phyloP scores from a whole-genome alignment of 2,888 invertebrate genomes.

The Phyto melanocephala region DNA sequence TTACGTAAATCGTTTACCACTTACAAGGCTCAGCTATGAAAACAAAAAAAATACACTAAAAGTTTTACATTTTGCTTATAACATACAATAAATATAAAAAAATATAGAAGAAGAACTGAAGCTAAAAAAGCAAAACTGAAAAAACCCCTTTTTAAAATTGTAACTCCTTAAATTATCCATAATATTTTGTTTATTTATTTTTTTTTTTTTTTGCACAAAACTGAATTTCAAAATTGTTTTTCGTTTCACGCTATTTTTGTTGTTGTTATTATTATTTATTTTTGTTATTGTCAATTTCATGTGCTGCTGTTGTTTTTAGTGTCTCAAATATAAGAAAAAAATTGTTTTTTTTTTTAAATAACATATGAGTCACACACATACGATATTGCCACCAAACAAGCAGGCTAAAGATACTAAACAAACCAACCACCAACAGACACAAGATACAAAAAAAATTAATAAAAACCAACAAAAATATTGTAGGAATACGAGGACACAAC shows the following conservation, averaged over 20 bases:
- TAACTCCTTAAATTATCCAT: background rate
- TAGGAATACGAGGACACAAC: background rate
- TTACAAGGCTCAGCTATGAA: too few relatives aligned
- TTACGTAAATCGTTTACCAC: too few relatives aligned
- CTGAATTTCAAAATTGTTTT: slow-evolving; percentile 5
- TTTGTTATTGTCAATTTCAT: slow-evolving; percentile 19
- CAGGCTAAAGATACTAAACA: slow-evolving; percentile 21
- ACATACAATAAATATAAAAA: too few relatives aligned
- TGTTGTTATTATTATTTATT: background rate
- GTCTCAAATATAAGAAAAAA: slow-evolving; percentile 19
- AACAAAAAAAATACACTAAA: too few relatives aligned
- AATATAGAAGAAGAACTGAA: too few relatives aligned
- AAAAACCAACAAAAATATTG: slow-evolving; percentile 5
- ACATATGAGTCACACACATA: slow-evolving; percentile 55
- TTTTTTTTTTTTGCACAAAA: slow-evolving; percentile 6
- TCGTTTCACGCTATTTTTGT: slow-evolving; percentile 13
- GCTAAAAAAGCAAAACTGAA: background rate
- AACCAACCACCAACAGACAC: slow-evolving; percentile 49
- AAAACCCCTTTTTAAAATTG: background rate
- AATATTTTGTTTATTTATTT: background rate
- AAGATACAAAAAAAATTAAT: slow-evolving; percentile 23
- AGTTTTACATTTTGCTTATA: too few relatives aligned
- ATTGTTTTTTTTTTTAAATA: slow-evolving; percentile 44
- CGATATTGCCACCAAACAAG: slow-evolving; percentile 35
- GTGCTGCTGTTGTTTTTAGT: slow-evolving; percentile 18